Evolutionary conservation across 2,888 invertebrate species (phyloP), one percentile per base, ranked within the genome.

Genomic region (Salpingus planirostris): DNA sequence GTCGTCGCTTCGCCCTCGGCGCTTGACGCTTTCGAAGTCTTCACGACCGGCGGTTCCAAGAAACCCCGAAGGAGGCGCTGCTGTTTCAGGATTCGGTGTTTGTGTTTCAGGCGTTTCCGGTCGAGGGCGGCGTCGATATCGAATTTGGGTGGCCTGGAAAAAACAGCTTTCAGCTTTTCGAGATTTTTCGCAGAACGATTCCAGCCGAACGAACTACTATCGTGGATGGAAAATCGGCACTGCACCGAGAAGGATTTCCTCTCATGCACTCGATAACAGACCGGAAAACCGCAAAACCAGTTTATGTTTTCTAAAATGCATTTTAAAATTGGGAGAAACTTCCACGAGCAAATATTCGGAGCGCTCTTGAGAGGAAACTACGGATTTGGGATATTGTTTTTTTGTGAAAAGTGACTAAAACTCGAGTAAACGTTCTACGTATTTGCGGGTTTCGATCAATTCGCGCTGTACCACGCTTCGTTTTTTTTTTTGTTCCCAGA

Each of bases 61-160:
- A 49, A 57, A 8, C 54, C 61, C 39, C 62, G 53, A 5, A 64
- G 36, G 14, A 55, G 29, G 34, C 49, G 49, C 21, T 58, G 51
- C 21, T 62, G 56, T 33, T 60, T 57, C 15, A 57, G 45, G 24
- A 57, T 35, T 31, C 46, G 54, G 32, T 52, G 49, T 38, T 63
- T 66, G 12, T 72, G 69, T 47, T 71, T 71, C 31, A 68, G 64
- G 24, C 69, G 67, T 41, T 74, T 73, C 13, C 68, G 65, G 22
- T 70, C 67, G 62, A 75, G 67, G 2, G 72, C 74, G 27, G 68
- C 66, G 43, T 74, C 71, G 21, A 76, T 59, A 54, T 77, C 73
- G 52, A 76, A 76, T 29, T 72, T 66, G 33, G 73, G 73, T 1
- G 76, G 74, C 24, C 76, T 77, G 52, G 10, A 52, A 57, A 38